Evolutionary conservation across 2,113 vertebrate genomes (phyloP).

Genomic region (Oncorhynchus gorbuscha): DNA sequence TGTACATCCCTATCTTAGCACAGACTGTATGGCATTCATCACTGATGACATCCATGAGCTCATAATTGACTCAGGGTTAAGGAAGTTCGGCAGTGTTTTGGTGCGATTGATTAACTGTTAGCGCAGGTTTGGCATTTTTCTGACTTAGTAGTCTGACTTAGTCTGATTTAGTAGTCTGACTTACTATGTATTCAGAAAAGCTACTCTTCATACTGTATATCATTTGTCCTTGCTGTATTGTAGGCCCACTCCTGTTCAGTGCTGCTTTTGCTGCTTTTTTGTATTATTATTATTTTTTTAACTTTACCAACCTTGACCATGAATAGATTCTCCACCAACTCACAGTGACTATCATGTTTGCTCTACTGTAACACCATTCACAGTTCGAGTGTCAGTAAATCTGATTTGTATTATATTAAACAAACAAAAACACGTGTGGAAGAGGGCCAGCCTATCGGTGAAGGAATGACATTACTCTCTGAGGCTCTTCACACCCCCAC

Average conservation of each 20-base stretch:
- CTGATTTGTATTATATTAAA: background rate
- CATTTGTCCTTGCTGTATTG: background rate
- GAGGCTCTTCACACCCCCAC: background rate
- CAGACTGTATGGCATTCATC: background rate
- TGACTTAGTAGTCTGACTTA: background rate
- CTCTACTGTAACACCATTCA: background rate
- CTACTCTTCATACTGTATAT: background rate
- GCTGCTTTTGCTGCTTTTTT: too few relatives aligned
- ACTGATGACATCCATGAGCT: background rate
- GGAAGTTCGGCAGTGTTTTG: background rate
- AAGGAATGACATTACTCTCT: background rate
- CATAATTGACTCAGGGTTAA: background rate
- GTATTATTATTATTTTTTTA: too few relatives aligned
- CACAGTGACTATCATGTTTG: background rate
- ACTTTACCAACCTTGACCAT: background rate
- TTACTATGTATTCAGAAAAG: background rate
- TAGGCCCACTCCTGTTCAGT: background rate
- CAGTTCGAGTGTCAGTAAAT: background rate
- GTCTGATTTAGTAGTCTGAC: background rate
- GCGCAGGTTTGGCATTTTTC: background rate
- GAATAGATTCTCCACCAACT: background rate
- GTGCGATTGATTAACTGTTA: background rate
- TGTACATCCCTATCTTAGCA: background rate
- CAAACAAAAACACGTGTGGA: background rate
- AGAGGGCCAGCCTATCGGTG: background rate